These are phyloP conservation scores for Oedothorax gibbosus DNA, from an alignment of 1,140 invertebrate species.

Conservation along the genomic window DNA sequence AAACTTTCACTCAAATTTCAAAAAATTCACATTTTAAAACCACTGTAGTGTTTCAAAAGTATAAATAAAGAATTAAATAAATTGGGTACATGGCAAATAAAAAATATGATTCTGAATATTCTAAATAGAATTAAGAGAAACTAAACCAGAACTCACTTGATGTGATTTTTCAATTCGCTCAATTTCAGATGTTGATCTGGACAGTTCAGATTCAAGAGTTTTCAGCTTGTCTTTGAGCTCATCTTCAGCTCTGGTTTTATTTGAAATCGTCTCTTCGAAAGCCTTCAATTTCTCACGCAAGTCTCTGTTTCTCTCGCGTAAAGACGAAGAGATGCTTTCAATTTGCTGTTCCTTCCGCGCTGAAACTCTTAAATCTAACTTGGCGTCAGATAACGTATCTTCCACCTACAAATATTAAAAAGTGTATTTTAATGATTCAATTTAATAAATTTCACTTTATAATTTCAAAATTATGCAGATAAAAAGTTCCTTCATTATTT, in stretches of 20 bases:
- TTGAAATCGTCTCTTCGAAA: conserved; percentile 63
- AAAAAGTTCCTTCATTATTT: too few relatives aligned
- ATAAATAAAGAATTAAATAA: neutral
- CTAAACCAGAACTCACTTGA: conserved; percentile 52
- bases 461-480: neutral
- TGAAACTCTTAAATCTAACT: conserved; percentile 77
- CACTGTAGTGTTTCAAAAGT: neutral
- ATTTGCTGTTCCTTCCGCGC: conserved; percentile 75
- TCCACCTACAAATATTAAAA: conserved; percentile 65
- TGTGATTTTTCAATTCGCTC: conserved; percentile 69
- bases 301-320: conserved; percentile 50
- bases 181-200: conserved; percentile 68
- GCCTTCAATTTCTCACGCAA: conserved; percentile 49
- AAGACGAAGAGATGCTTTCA: conserved; percentile 65
- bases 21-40: neutral
- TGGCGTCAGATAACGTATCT: conserved; percentile 76
- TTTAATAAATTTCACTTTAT: neutral
- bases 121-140: neutral
- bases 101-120: neutral
- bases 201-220: conserved; percentile 63
- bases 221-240: conserved; percentile 55
- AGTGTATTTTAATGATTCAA: conserved; percentile 4
- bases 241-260: conserved; percentile 35
- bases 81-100: neutral
- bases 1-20: neutral